Conservation (phyloP, 2,113 vertebrate genomes). For the Siphamia tubifer region DNA sequence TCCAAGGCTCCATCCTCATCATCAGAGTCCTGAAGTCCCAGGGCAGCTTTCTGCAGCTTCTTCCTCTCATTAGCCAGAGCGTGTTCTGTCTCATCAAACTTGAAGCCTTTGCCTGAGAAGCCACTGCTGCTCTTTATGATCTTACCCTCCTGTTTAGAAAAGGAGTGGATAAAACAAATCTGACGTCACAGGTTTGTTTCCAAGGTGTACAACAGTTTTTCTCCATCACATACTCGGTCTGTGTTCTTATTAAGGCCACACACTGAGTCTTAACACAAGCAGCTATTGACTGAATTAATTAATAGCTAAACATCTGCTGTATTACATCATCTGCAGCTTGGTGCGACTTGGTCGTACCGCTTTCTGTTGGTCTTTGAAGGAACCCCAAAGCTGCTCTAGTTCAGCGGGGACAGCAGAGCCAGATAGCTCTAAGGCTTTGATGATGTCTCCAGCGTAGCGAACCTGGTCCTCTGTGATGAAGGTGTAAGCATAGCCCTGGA, state of each 20-base stretch:
- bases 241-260: background rate
- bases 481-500: slow-evolving; percentile 92
- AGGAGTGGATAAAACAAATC: background rate
- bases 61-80: slow-evolving; percentile 96
- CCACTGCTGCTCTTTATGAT: slow-evolving; percentile 97
- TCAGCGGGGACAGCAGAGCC: slow-evolving; percentile 87
- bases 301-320: too few species aligned
- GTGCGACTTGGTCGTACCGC: slow-evolving; percentile 78
- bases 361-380: slow-evolving; percentile 97
- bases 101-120: slow-evolving; percentile 98
- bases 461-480: slow-evolving; percentile 97
- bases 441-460: slow-evolving; percentile 95
- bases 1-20: slow-evolving; percentile 96
- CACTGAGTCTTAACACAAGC: too few species aligned
- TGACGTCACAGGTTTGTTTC: background rate
- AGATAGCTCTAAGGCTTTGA: slow-evolving; percentile 95
- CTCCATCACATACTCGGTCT: background rate
- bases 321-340: too few species aligned
- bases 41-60: slow-evolving; percentile 96
- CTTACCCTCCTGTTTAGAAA: slow-evolving; percentile 89
- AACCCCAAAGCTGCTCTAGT: slow-evolving; percentile 93
- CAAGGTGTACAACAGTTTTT: background rate
- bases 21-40: slow-evolving; percentile 96
- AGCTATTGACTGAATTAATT: too few species aligned
- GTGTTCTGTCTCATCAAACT: slow-evolving; percentile 98